Conservation (phyloP, 1,140 invertebrate species). For the Penaeus indicus region DNA sequence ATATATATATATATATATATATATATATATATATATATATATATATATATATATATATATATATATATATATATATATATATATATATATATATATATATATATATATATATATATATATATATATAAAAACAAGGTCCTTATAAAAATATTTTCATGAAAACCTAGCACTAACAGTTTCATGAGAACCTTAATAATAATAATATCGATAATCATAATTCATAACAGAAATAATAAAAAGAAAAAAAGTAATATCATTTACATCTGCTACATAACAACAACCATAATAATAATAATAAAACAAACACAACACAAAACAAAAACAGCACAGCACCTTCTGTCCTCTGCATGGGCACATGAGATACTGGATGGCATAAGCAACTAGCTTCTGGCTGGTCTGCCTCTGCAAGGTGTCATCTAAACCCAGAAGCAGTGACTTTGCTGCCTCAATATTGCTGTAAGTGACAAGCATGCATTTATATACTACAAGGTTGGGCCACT, state of each 20-base stretch:
- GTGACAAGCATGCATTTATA: not conserved
- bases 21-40: too few species aligned
- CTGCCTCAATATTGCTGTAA: constrained; percentile 31
- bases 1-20: too few species aligned
- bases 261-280: not conserved
- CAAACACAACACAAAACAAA: not conserved
- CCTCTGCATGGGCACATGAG: constrained; percentile 5
- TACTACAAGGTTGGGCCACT: too few species aligned
- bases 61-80: not conserved
- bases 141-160: too few species aligned
- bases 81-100: too few species aligned
- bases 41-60: too few species aligned
- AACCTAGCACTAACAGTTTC: too few species aligned
- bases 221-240: not conserved
- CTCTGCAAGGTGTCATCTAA: constrained; percentile 22
- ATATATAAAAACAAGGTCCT: not conserved
- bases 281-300: not conserved
- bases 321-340: constrained; percentile 1
- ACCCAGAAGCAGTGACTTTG: constrained; percentile 19
- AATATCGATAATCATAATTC: too few species aligned
- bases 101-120: too few species aligned
- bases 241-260: too few species aligned
- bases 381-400: constrained; percentile 23
- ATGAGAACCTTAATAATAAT: too few species aligned
- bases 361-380: constrained; percentile 19